Conservation (phyloP, 2,888 invertebrate species). For the Metacarcinus magister region DNA sequence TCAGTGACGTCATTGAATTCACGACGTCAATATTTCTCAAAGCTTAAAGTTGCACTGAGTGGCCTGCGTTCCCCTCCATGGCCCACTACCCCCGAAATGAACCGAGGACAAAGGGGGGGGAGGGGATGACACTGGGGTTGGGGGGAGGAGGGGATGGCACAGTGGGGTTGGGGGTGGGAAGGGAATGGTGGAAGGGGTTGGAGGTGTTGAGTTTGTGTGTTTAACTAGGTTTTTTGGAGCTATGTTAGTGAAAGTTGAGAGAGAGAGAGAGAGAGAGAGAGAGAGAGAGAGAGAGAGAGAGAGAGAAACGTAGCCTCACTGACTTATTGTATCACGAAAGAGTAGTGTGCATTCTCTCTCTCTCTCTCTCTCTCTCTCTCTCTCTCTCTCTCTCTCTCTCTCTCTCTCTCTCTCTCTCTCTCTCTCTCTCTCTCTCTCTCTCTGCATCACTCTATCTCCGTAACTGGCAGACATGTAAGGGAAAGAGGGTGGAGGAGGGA, state of each 20-base stretch:
- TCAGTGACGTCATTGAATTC: neutral
- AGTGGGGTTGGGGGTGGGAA: neutral
- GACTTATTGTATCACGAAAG: too few species aligned
- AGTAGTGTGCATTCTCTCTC: neutral
- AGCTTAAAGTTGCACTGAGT: neutral
- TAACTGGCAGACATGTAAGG: too few species aligned
- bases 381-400: conserved; percentile 51
- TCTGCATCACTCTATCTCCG: neutral
- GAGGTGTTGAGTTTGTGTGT: neutral
- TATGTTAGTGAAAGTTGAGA: neutral
- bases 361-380: conserved; percentile 49
- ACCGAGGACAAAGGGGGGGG: neutral
- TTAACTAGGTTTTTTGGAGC: neutral
- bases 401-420: conserved; percentile 53
- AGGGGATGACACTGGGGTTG: neutral
- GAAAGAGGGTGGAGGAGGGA: neutral
- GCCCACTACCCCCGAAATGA: neutral
- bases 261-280: neutral
- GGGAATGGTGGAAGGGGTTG: neutral
- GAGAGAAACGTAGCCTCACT: too few species aligned
- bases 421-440: conserved; percentile 49
- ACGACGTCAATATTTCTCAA: neutral
- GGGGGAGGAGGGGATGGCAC: neutral
- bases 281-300: neutral
- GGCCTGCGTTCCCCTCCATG: neutral